Evolutionary conservation across 2,113 vertebrate species (phyloP).

Genomic region (Dicerorhinus sumatrensis): DNA sequence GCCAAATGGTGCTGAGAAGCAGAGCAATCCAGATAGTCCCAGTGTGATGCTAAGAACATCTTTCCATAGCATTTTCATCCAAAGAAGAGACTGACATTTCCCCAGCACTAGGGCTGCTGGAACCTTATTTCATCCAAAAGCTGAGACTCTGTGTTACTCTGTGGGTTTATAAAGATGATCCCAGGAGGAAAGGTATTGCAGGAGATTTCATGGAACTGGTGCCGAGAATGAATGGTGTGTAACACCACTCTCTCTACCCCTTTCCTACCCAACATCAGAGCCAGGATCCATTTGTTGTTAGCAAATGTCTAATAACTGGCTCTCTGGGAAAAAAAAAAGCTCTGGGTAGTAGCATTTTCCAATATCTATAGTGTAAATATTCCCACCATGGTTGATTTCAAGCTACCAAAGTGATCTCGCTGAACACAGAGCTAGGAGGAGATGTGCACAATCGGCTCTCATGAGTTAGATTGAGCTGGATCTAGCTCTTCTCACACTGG

Average conservation of each 20-base stretch:
- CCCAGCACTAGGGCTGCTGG: not conserved
- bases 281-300: not conserved
- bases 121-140: not conserved
- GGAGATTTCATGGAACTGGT: not conserved
- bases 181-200: not conserved
- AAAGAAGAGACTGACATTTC: not conserved
- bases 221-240: not conserved
- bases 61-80: not conserved
- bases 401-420: not conserved
- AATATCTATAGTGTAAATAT: not conserved
- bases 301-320: not conserved
- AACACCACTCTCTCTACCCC: not conserved
- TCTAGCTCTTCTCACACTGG: not conserved
- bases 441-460: not conserved
- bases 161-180: not conserved
- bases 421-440: not conserved
- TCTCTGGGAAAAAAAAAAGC: not conserved
- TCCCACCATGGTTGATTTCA: not conserved
- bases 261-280: not conserved
- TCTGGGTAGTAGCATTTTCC: not conserved
- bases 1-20: not conserved
- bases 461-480: not conserved
- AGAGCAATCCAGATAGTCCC: not conserved
- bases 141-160: not conserved
- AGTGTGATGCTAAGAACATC: not conserved